Evolutionary conservation across 2,113 vertebrate species (phyloP).

Genomic region (Mormoops blainvillei): DNA sequence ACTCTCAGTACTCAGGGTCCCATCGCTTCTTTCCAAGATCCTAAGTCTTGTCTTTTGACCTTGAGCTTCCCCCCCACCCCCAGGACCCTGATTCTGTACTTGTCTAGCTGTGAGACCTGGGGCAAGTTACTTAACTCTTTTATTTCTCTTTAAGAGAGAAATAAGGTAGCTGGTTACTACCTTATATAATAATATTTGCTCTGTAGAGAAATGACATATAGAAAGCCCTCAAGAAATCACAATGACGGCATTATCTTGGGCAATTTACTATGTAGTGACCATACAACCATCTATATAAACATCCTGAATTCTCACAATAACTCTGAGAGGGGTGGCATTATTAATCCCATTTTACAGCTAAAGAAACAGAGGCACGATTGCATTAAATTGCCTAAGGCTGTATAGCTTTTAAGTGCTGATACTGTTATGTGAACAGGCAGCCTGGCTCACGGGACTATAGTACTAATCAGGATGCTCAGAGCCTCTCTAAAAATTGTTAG

Average conservation of each 20-base stretch:
- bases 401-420: not conserved
- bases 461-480: not conserved
- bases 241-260: not conserved
- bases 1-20: not conserved
- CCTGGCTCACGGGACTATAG: not conserved
- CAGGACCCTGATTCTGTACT: not conserved
- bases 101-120: not conserved
- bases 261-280: not conserved
- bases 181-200: not conserved
- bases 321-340: not conserved
- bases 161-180: not conserved
- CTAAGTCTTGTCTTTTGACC: not conserved
- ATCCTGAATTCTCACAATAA: not conserved
- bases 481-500: not conserved
- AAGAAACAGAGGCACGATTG: not conserved
- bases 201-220: not conserved
- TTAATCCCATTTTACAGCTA: not conserved
- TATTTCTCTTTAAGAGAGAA: not conserved
- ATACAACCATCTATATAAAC: not conserved
- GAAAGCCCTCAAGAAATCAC: not conserved
- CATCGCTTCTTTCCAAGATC: not conserved
- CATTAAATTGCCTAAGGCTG: not conserved
- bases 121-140: not conserved
- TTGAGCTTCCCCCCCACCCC: not conserved
- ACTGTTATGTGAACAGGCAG: not conserved